Percentiles rank a stretch among this genome's conserved stretches.
phyloP scores from a whole-genome alignment of 1,140 invertebrate genomes.

The Helicoverpa zea region DNA sequence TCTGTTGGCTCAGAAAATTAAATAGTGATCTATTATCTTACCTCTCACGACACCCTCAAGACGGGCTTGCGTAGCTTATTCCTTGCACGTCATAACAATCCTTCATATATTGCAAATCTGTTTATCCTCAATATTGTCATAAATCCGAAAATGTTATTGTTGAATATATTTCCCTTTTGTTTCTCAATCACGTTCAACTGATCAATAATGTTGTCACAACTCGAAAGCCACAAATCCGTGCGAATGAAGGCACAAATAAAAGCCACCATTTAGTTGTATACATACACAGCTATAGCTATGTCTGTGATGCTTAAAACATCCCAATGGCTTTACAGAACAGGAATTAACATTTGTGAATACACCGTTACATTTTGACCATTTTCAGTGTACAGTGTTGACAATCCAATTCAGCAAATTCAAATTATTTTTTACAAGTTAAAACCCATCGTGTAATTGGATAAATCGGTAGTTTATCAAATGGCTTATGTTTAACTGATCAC shows the following conservation, averaged over 20 bases:
- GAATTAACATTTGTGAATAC: neutral
- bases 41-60: neutral
- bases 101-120: conserved; percentile 37
- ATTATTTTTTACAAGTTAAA: no score
- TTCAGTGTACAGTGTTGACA: no score
- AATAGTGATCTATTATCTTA: neutral
- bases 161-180: conserved; percentile 37
- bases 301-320: conserved; percentile 25
- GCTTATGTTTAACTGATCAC: no score
- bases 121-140: conserved; percentile 21
- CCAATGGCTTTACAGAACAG: neutral
- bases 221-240: conserved; percentile 33
- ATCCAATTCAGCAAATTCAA: no score
- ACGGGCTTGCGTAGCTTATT: neutral
- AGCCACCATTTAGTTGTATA: conserved; percentile 26
- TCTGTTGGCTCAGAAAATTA: no score
- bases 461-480: no score
- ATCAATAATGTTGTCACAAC: conserved; percentile 46
- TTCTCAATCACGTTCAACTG: conserved; percentile 42
- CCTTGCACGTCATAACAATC: conserved; percentile 22
- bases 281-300: neutral
- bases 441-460: no score
- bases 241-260: conserved; percentile 35
- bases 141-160: conserved; percentile 26
- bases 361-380: no score